Conservation (phyloP, 64 coral and sea anemone species). For the Actinia tenebrosa region DNA sequence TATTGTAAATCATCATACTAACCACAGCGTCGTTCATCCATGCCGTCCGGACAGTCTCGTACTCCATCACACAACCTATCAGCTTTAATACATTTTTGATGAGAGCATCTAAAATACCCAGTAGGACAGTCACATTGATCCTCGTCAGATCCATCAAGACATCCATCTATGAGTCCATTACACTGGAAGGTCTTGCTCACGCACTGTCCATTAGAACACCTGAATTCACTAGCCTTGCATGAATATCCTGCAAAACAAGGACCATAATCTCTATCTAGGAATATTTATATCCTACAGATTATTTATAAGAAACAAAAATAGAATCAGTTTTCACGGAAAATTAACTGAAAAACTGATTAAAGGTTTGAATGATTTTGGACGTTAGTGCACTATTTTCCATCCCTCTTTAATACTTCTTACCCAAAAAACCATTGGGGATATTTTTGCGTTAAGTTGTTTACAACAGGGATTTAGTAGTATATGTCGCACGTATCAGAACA, state of each 20-base stretch:
- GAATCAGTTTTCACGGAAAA: too few relatives aligned
- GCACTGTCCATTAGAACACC: conserved; percentile 57
- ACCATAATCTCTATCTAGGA: too few relatives aligned
- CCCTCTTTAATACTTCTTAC: too few relatives aligned
- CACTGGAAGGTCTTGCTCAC: conserved; percentile 32
- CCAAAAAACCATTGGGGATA: too few relatives aligned
- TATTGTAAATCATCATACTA: neutral
- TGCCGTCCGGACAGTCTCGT: neutral
- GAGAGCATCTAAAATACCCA: neutral
- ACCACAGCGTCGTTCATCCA: conserved; percentile 3
- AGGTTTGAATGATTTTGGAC: too few relatives aligned
- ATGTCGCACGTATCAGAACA: too few relatives aligned
- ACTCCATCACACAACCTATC: neutral
- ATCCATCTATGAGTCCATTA: conserved; percentile 41
- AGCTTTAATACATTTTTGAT: neutral
- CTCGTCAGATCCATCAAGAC: conserved; percentile 45
- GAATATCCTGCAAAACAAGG: conserved; percentile 17
- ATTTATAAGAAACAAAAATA: too few relatives aligned
- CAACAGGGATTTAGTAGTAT: too few relatives aligned
- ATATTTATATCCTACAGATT: too few relatives aligned
- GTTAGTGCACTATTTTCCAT: too few relatives aligned
- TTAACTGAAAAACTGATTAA: too few relatives aligned
- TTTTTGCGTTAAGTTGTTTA: too few relatives aligned
- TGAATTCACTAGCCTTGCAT: conserved; percentile 33
- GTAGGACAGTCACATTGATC: neutral